phyloP scores from a whole-genome alignment of 2,797 vertebrate genomes.

The Dicrostonyx torquatus region DNA sequence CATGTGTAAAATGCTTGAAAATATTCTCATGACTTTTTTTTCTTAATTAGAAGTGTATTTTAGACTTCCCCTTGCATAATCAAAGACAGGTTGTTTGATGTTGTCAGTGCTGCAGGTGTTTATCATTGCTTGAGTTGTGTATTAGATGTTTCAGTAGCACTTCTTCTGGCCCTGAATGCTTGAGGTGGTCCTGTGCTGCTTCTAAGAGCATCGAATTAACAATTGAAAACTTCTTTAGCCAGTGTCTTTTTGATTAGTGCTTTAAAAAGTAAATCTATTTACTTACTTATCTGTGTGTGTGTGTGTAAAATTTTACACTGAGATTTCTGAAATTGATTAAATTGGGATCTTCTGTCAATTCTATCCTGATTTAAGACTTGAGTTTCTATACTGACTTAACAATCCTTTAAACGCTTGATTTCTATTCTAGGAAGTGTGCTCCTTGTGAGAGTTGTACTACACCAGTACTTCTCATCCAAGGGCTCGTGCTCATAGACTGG shows the following conservation, averaged over 20 bases:
- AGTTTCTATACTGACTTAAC: neutral
- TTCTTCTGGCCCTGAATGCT: neutral
- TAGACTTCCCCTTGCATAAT: neutral
- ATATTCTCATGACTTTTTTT: neutral
- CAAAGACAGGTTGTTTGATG: constrained; percentile 1
- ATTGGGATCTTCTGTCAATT: neutral
- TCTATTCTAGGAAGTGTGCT: neutral
- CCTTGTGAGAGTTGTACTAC: neutral
- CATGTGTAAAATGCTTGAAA: constrained; percentile 13
- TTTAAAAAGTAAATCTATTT: neutral
- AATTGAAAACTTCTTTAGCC: neutral
- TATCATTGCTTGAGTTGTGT: neutral
- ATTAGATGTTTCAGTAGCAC: neutral
- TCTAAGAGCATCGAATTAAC: neutral
- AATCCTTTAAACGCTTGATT: neutral
- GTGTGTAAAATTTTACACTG: neutral
- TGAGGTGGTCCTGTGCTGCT: neutral
- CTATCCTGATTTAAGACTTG: neutral
- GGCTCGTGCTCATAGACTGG: neutral
- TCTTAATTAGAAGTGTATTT: constrained; percentile 40
- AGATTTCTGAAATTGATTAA: neutral
- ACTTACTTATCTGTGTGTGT: neutral
- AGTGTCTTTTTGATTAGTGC: neutral
- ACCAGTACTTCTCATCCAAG: neutral
- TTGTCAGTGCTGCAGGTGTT: constrained; percentile 2